These are phyloP conservation scores for Ellobius talpinus DNA, from an alignment of 2,113 vertebrate genomes.

Conservation along the genomic window DNA sequence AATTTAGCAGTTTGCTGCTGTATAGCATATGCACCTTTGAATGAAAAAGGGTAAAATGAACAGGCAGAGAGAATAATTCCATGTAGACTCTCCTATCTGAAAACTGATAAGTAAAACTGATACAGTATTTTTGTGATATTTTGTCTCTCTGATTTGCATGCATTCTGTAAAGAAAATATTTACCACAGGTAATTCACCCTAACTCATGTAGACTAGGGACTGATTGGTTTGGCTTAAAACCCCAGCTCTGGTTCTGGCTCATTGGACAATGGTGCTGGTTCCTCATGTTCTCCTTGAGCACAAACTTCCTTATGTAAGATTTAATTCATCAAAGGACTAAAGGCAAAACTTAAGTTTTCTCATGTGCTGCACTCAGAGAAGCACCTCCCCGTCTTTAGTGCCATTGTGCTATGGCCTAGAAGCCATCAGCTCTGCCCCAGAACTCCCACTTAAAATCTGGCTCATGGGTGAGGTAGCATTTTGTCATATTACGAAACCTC, in stretches of 20 bases:
- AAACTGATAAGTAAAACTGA: not conserved
- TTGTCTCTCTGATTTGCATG: not conserved
- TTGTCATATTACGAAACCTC: not conserved
- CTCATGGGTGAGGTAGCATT: not conserved
- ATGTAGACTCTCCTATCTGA: not conserved
- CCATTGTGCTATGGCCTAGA: not conserved
- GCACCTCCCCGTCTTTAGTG: not conserved
- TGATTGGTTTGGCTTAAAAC: not conserved
- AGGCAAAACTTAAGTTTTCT: not conserved
- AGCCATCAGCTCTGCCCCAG: not conserved
- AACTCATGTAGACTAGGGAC: not conserved
- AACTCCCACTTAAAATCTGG: not conserved
- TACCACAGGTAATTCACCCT: not conserved
- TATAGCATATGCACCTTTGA: constrained; percentile 5
- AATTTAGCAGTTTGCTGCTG: not conserved
- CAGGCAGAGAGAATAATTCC: constrained; percentile 52
- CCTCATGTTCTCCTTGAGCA: not conserved
- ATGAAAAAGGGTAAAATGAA: constrained; percentile 56
- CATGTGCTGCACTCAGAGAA: not conserved
- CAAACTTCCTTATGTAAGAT: not conserved
- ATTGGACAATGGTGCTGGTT: too few relatives aligned
- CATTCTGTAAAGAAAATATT: not conserved
- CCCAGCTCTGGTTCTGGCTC: not conserved
- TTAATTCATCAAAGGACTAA: not conserved
- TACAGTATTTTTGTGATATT: not conserved